Evolutionary conservation across 2,888 invertebrate species (phyloP).

Genomic region (Caenorhabditis zanzibari): DNA sequence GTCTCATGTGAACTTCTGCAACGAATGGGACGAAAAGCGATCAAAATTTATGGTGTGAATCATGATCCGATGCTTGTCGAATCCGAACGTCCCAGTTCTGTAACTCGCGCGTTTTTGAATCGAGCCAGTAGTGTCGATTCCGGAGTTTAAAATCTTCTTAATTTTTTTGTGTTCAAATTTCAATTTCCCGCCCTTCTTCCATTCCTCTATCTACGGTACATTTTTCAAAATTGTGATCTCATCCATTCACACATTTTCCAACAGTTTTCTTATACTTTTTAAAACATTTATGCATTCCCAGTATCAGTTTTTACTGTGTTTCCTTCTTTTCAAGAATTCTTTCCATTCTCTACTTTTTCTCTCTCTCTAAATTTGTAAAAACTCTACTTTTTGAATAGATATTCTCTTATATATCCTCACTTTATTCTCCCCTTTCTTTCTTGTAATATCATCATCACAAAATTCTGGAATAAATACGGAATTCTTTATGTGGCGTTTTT

Average conservation of each 20-base stretch:
- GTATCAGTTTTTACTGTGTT: neutral
- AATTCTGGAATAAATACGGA: neutral
- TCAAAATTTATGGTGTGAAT: conserved; percentile 96
- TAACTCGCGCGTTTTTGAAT: conserved; percentile 81
- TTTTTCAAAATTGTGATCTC: conserved; percentile 27
- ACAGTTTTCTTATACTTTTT: neutral
- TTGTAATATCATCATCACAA: conserved; percentile 4
- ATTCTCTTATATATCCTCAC: neutral
- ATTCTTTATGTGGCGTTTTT: neutral
- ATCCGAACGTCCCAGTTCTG: conserved; percentile 80
- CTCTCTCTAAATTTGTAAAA: no score
- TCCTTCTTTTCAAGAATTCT: neutral
- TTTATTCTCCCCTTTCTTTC: neutral
- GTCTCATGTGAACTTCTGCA: conserved; percentile 95
- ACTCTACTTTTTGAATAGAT: neutral
- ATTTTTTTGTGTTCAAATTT: neutral
- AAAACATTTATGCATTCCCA: neutral
- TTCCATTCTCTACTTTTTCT: neutral
- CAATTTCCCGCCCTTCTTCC: neutral
- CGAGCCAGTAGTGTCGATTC: conserved; percentile 82
- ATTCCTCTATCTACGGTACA: conserved; percentile 34
- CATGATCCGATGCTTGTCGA: conserved; percentile 83
- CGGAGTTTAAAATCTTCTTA: conserved; percentile 63
- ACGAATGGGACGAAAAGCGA: conserved; percentile 98
- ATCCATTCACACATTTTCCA: conserved; percentile 15